phyloP scores from a whole-genome alignment of 2,888 invertebrate species.

The Andrena bicolor region DNA sequence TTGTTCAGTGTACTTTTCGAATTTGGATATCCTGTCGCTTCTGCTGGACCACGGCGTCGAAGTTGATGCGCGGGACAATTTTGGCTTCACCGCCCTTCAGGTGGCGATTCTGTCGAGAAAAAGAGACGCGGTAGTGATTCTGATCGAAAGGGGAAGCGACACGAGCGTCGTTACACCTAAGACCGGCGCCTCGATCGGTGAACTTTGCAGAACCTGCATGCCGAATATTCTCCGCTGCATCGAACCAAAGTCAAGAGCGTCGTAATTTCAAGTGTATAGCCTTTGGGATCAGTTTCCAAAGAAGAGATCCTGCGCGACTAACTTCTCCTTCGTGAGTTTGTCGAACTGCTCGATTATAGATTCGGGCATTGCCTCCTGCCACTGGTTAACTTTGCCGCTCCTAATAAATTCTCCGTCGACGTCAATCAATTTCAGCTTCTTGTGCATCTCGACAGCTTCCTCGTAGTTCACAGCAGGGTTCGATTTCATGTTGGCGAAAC shows the following conservation, averaged over 20 bases:
- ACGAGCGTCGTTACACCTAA: conserved; percentile 25
- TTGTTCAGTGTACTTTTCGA: conserved; percentile 69
- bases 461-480: conserved; percentile 88
- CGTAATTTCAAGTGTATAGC: neutral
- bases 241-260: conserved; percentile 24
- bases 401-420: conserved; percentile 85
- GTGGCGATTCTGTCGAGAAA: conserved; percentile 68
- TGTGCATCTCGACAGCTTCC: conserved; percentile 80
- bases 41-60: conserved; percentile 64
- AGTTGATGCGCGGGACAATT: conserved; percentile 49
- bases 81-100: conserved; percentile 64
- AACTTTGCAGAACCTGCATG: conserved; percentile 63
- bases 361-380: conserved; percentile 82
- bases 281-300: neutral
- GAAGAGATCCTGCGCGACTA: neutral
- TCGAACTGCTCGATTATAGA: conserved; percentile 85
- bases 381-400: conserved; percentile 85
- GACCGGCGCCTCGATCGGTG: conserved; percentile 49
- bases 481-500: conserved; percentile 87
- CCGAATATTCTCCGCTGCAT: conserved; percentile 61
- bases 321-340: conserved; percentile 81
- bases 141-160: conserved; percentile 54
- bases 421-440: conserved; percentile 80
- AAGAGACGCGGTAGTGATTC: conserved; percentile 63
- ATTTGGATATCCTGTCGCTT: conserved; percentile 55